Percentiles rank a stretch among this genome's conserved stretches.
phyloP scores from a whole-genome alignment of 2,113 vertebrate genomes.

The Oenanthe oenanthe region DNA sequence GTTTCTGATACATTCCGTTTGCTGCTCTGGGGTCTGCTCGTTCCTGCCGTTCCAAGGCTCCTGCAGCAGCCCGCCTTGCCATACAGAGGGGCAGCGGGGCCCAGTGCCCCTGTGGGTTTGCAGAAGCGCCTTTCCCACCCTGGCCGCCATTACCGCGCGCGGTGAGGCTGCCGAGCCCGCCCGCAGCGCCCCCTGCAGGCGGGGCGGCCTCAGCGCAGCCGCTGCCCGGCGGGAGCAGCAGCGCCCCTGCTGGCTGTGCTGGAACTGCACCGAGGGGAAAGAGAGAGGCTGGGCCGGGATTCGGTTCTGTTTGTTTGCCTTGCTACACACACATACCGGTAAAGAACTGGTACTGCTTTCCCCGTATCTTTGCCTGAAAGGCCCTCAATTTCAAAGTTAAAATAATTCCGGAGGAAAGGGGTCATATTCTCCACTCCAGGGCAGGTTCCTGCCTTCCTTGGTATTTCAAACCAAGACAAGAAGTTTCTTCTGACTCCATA shows the following conservation, averaged over 20 bases:
- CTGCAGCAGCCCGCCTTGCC: not conserved
- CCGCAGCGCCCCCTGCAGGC: no score
- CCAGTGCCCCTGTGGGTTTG: no score
- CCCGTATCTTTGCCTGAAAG: not conserved
- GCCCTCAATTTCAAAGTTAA: not conserved
- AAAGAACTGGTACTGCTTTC: not conserved
- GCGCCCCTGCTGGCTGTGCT: not conserved
- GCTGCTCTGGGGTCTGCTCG: accelerated
- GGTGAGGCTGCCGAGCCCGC: no score
- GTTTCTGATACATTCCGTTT: not conserved
- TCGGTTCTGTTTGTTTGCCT: not conserved
- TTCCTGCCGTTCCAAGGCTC: accelerated
- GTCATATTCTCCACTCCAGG: not conserved
- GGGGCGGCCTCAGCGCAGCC: no score
- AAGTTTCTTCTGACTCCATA: not conserved
- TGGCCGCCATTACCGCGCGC: no score
- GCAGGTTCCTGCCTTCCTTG: not conserved
- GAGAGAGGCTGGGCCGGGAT: no score
- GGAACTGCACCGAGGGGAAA: not conserved
- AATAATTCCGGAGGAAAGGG: not conserved
- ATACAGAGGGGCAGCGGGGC: not conserved
- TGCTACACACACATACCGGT: accelerated
- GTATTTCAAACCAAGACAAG: not conserved
- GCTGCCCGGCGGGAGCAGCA: not conserved
- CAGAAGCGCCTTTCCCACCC: no score